A percentile compares a stretch with the other conserved stretches of the same genome.
Evolutionary conservation across 2,888 invertebrate species (phyloP).

Genomic region (Ligdia adustata): DNA sequence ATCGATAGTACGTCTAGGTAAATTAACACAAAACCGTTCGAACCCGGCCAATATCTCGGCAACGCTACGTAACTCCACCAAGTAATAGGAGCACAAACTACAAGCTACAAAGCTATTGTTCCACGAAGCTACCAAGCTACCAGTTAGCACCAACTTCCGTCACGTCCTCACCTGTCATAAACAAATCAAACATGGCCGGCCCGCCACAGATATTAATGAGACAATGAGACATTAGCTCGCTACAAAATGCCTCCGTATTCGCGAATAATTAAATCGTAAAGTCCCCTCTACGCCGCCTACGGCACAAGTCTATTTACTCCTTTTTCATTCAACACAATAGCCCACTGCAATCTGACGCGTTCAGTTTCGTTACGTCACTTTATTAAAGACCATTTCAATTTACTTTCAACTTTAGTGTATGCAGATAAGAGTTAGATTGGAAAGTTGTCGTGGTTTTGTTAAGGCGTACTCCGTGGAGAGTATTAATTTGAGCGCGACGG

Average conservation of each 20-base stretch:
- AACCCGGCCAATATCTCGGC: conserved; percentile 7
- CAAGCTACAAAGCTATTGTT: neutral
- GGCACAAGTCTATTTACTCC: conserved; percentile 81
- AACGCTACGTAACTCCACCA: conserved; percentile 4
- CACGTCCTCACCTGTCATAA: conserved; percentile 73
- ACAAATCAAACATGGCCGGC: conserved; percentile 83
- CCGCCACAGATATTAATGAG: conserved; percentile 82
- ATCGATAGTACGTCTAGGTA: conserved; percentile 12
- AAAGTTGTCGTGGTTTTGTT: conserved; percentile 41
- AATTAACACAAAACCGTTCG: conserved; percentile 19
- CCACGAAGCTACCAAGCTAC: neutral
- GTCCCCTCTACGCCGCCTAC: conserved; percentile 82
- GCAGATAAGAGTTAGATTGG: conserved; percentile 42
- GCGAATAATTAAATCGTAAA: conserved; percentile 85
- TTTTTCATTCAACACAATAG: conserved; percentile 84
- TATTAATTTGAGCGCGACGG: conserved; percentile 83
- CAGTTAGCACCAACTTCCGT: conserved; percentile 40
- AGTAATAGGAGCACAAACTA: no score
- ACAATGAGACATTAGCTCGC: conserved; percentile 84
- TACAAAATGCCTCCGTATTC: conserved; percentile 84
- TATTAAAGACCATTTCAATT: conserved; percentile 37
- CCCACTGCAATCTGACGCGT: conserved; percentile 75
- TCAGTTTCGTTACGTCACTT: conserved; percentile 62
- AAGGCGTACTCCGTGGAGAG: conserved; percentile 77
- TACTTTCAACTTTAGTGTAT: conserved; percentile 41